Percentiles rank a stretch among this genome's conserved stretches.
These are phyloP conservation scores for Apocrypta bakeri DNA, from an alignment of 1,140 invertebrate species.

Conservation along the genomic window DNA sequence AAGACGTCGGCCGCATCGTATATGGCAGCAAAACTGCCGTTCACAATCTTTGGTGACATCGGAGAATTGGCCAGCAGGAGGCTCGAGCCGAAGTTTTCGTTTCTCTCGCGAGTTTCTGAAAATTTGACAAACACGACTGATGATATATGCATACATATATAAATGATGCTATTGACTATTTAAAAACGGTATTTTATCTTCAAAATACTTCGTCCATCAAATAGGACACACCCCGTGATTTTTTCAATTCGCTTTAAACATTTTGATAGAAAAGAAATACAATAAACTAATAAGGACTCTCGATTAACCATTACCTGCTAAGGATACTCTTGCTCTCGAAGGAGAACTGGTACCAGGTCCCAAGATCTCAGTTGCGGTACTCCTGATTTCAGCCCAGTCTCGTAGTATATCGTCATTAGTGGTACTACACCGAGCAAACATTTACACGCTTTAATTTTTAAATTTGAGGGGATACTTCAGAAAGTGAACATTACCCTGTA, in stretches of 20 bases:
- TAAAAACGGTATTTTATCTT: too few species aligned
- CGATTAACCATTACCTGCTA: constrained; percentile 80
- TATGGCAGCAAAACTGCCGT: constrained; percentile 96
- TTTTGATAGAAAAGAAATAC: background rate
- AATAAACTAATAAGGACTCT: background rate
- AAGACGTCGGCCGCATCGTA: constrained; percentile 92
- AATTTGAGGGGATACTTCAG: too few species aligned
- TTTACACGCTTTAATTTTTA: background rate
- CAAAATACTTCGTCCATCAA: too few species aligned
- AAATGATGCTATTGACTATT: background rate
- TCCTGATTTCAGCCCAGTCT: constrained; percentile 93
- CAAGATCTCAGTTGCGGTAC: constrained; percentile 84
- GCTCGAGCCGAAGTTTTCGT: constrained; percentile 94
- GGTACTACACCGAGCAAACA: constrained; percentile 75
- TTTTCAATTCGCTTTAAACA: background rate
- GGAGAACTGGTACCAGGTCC: constrained; percentile 72
- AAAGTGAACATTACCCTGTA: too few species aligned
- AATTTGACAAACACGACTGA: constrained; percentile 48
- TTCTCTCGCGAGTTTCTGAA: constrained; percentile 86
- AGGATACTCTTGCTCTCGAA: constrained; percentile 79
- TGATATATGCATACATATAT: background rate
- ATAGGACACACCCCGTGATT: background rate
- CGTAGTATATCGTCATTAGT: constrained; percentile 90
- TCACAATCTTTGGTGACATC: constrained; percentile 97
- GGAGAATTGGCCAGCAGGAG: constrained; percentile 94